Base-by-base conservation (phyloP, 2,797 vertebrate species). In the Anniella stebbinsi region DNA sequence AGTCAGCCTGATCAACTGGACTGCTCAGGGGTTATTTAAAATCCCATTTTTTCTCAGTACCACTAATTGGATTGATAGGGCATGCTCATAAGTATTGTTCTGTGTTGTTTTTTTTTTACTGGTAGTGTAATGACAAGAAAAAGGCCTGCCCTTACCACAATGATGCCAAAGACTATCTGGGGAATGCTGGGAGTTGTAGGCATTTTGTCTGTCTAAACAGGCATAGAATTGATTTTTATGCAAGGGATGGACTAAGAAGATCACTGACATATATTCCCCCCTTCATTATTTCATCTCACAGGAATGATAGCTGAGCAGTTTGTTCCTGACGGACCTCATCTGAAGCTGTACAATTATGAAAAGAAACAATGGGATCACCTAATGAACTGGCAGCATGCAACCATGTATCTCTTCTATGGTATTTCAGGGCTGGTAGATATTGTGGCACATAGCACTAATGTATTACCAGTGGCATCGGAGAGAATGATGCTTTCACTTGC, bases 401-500 rank as follows among this genome's bases (percentile, higher is more conserved):
- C 98, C 92, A 98, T 99, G 98, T 99, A 99, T 94, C 96, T 99
- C 91, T 99, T 99, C 96, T 98, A 98, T 10, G 98, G 97, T 63
- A 96, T 99, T 92, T 93, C 98, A 1, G 98, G 97, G 0, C 90
- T 98, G 7, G 97, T 98, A 48, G 97, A 98, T 21, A 97, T 99
- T 28, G 94, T 98, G 78, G 95, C 98, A 13, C 97, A 98, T 1
- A 97, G 95, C 92, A 98, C 98, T 18, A 98, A 96, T 0, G 93
- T 93, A 0, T 92, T 98, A 48, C 99, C 99, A 0, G 94, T 96
- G 0, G 98, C 98, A 3, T 95, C 98, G 93, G 98, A 98, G 91
- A 97, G 98, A 87, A 89, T 99, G 94, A 97, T 99, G 97, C 91
- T 99, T 85, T 97, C 98, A 2, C 95, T 98, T 2, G 98, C 98